Percentiles rank a stretch among this genome's conserved stretches.
These are phyloP conservation scores for Aphodius sticticus DNA, from an alignment of 2,888 invertebrate genomes.

Conservation along the genomic window DNA sequence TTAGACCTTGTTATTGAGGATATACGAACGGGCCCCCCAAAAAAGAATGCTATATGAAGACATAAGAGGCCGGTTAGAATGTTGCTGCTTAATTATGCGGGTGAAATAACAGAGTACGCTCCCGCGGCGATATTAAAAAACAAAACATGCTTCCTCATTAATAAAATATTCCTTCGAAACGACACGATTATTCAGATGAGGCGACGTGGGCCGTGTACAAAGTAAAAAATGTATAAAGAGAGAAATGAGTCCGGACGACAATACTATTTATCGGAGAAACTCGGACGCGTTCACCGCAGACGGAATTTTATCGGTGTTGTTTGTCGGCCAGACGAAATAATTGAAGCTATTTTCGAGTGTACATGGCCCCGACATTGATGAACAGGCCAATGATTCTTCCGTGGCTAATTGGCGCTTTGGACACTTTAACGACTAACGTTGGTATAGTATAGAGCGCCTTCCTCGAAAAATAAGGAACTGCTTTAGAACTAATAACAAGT, in stretches of 20 bases:
- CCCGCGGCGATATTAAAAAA: not conserved
- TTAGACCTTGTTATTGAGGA: not conserved
- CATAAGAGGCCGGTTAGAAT: not conserved
- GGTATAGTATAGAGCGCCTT: not conserved
- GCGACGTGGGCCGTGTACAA: not conserved
- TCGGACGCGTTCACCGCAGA: too few relatives aligned
- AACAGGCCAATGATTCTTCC: not conserved
- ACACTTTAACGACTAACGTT: not conserved
- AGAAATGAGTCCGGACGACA: not conserved
- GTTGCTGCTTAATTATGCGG: not conserved
- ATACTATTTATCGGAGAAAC: not conserved
- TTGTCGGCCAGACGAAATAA: not conserved
- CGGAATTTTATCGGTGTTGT: too few relatives aligned
- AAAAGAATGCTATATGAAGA: not conserved
- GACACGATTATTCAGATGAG: not conserved
- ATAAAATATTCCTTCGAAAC: not conserved
- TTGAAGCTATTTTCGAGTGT: not conserved
- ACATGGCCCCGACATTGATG: not conserved
- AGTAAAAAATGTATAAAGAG: not conserved
- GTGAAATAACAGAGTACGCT: not conserved
- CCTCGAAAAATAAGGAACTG: not conserved
- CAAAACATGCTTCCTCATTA: conserved; percentile 4
- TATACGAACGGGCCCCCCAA: not conserved
- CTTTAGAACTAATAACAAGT: not conserved
- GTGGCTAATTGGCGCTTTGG: not conserved